Percentiles rank a stretch among this genome's conserved stretches.
Evolutionary conservation across 2,113 vertebrate species (phyloP).

Genomic region (Bubo blakistoni): DNA sequence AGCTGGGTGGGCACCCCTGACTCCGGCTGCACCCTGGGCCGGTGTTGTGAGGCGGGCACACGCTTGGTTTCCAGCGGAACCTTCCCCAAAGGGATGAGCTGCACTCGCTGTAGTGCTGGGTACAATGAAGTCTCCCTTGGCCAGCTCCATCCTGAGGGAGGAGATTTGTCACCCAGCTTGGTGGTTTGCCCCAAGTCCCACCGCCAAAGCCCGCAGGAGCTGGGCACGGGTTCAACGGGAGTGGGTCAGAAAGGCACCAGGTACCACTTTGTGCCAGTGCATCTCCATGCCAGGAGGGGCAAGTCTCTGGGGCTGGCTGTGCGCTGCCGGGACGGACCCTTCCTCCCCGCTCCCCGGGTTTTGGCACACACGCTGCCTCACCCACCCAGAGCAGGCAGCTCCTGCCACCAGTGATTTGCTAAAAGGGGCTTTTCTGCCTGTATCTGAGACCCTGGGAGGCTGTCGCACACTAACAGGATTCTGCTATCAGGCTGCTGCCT

Average conservation of each 20-base stretch:
- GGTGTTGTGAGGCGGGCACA: background rate
- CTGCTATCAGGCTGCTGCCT: background rate
- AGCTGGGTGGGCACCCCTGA: background rate
- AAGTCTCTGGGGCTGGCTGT: accelerated
- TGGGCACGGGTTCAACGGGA: background rate
- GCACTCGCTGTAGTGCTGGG: background rate
- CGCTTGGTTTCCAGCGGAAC: accelerated
- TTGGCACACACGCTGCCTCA: accelerated
- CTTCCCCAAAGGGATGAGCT: background rate
- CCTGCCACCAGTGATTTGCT: background rate
- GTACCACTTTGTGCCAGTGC: background rate
- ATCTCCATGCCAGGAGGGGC: background rate
- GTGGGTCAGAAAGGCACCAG: background rate
- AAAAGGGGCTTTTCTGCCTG: background rate
- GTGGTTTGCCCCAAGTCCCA: accelerated
- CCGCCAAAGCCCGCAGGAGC: background rate
- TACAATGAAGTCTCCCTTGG: background rate
- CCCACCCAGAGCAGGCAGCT: background rate
- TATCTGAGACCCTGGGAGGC: background rate
- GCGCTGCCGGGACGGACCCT: accelerated
- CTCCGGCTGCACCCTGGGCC: accelerated
- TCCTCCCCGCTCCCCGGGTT: accelerated
- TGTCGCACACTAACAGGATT: background rate
- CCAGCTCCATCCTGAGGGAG: background rate
- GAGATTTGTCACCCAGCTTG: background rate